Evolutionary conservation across 2,797 vertebrate species (phyloP).

Genomic region (Falco peregrinus): DNA sequence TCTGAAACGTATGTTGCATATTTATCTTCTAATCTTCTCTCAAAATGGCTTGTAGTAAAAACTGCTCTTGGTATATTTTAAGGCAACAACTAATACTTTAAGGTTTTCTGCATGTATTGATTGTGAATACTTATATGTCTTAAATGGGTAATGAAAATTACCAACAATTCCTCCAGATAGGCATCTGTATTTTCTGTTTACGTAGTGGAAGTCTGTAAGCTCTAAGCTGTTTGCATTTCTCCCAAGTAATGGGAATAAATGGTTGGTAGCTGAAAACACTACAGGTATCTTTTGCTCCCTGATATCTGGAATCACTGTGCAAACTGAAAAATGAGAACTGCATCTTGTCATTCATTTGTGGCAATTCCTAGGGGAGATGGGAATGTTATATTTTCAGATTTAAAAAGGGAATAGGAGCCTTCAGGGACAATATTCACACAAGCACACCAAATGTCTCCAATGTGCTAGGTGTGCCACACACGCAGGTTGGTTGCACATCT

Average conservation of each 20-base stretch:
- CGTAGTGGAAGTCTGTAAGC: not conserved
- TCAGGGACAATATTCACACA: accelerated
- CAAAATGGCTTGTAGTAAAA: not conserved
- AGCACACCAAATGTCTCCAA: not conserved
- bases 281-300: not conserved
- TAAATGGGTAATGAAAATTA: not conserved
- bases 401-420: not conserved
- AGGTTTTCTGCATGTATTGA: not conserved
- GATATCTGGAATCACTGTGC: not conserved
- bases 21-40: not conserved
- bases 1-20: not conserved
- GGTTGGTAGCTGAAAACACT: not conserved
- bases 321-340: not conserved
- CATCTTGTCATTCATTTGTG: not conserved
- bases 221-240: not conserved
- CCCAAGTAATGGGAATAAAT: not conserved
- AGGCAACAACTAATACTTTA: not conserved
- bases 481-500: not conserved
- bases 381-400: not conserved
- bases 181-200: not conserved
- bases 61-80: not conserved
- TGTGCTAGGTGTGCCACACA: accelerated
- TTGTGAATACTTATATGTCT: not conserved
- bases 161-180: not conserved
- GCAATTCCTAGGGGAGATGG: not conserved